These are phyloP conservation scores for Struthio camelus DNA, from an alignment of 2,113 vertebrate species.

Conservation along the genomic window DNA sequence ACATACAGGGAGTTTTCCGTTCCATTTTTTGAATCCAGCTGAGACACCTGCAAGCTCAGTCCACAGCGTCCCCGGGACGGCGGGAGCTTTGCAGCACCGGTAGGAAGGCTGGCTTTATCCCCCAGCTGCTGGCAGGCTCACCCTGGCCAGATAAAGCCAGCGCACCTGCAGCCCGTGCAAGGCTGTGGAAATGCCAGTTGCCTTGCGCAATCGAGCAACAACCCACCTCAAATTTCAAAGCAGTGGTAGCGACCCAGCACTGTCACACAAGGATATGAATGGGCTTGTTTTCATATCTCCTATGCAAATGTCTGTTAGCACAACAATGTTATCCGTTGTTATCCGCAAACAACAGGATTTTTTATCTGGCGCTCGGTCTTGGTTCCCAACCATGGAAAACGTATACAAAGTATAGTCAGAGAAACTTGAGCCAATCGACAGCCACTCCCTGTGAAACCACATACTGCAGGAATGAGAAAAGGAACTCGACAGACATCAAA, in stretches of 20 bases:
- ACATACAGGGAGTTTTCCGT: accelerated
- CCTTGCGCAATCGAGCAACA: background rate
- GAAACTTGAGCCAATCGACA: constrained; percentile 5
- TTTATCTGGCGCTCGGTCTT: background rate
- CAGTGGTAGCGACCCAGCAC: background rate
- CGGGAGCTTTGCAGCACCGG: background rate
- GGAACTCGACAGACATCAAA: constrained; percentile 6
- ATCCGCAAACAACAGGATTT: background rate
- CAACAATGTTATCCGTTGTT: constrained; percentile 5
- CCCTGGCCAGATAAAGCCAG: background rate
- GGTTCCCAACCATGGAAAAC: background rate
- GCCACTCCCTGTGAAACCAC: constrained; percentile 63
- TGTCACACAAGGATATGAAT: background rate
- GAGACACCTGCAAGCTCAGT: background rate
- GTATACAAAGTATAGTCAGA: background rate
- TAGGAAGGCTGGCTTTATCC: background rate
- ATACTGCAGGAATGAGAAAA: background rate
- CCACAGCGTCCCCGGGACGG: background rate
- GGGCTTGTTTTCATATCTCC: constrained; percentile 10
- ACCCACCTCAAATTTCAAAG: constrained; percentile 44
- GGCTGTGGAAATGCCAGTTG: accelerated
- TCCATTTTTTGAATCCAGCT: background rate
- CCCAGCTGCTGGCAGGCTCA: background rate
- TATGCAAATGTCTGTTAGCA: background rate
- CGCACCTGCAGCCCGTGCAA: background rate